Evolutionary conservation across 2,797 vertebrate genomes (phyloP).

Genomic region (Staurois parvus): DNA sequence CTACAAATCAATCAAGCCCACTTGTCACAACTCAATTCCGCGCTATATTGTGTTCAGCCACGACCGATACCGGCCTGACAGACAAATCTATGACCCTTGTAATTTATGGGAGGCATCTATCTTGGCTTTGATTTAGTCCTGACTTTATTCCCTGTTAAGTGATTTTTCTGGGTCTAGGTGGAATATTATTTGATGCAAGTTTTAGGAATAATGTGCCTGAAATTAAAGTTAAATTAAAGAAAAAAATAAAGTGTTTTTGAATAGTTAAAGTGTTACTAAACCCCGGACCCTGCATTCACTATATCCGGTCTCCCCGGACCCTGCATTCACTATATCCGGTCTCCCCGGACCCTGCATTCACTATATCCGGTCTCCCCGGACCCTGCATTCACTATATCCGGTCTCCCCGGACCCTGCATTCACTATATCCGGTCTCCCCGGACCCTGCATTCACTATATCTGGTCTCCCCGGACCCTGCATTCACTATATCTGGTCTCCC

Average conservation of each 20-base stretch:
- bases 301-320: no score
- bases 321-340: no score
- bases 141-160: slow-evolving; percentile 34
- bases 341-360: no score
- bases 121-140: slow-evolving; percentile 42
- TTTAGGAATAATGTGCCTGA: not conserved
- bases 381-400: no score
- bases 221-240: not conserved
- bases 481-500: no score
- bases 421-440: no score
- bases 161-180: not conserved
- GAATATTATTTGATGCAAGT: not conserved
- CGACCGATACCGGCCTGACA: slow-evolving; percentile 53
- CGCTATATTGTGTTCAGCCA: slow-evolving; percentile 44
- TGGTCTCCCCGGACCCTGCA: no score
- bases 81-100: slow-evolving; percentile 59
- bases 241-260: not conserved
- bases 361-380: no score
- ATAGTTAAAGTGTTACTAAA: no score
- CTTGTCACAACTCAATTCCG: slow-evolving; percentile 60
- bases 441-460: no score
- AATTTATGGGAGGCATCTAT: slow-evolving; percentile 51
- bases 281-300: no score
- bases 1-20: slow-evolving; percentile 58
- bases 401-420: no score